Evolutionary conservation across 2,888 invertebrate genomes (phyloP), one percentile per base, ranked within the genome.

Genomic region (Pristionchus japonicus): DNA sequence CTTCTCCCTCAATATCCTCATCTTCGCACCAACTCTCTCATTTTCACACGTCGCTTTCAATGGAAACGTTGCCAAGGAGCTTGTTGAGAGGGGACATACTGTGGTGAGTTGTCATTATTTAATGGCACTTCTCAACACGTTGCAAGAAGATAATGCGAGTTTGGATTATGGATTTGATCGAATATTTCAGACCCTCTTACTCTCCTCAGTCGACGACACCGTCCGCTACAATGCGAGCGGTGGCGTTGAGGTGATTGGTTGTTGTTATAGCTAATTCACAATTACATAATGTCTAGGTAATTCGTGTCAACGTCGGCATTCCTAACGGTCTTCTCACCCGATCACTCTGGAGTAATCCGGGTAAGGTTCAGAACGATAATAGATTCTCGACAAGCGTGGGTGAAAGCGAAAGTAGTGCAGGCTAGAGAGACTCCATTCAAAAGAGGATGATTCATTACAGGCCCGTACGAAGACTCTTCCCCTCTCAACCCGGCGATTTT

Each of bases 21-120:
- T 93, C 88, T 93, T 90, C 70, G 93, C 93, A 7, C 93, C 93
- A 1, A 93, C 93, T 20, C 89, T 93, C 15, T 93, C 93, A 31
- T 93, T 91, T 80, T 92, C 92, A 70, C 93, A 93, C 88, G 92
- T 93, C 20, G 88, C 92, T 4, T 93, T 93, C 89, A 93, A 93
- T 88, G 88, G 90, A 17, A 91, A 91, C 70, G 57, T 93, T 0
- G 93, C 92, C 13, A 91, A 92, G 70, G 86, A 89, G 67, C 86
- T 93, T 3, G 83, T 90, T 11, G 74, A 88, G 0, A 87, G 88
- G 43, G 93, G 92, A 15, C 92, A 93, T 87, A 86, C 89, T 34
- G 93, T 93, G 90, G 93, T 93, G 77, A 86, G 91, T 43, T 43
- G n/a, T n/a, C 43, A 43, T 43, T n/a, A n/a, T n/a, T n/a, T n/a